Evolutionary conservation across 1,140 invertebrate genomes (phyloP), one percentile per base, ranked within the genome.

Genomic region (Drosophila sulfurigaster): DNA sequence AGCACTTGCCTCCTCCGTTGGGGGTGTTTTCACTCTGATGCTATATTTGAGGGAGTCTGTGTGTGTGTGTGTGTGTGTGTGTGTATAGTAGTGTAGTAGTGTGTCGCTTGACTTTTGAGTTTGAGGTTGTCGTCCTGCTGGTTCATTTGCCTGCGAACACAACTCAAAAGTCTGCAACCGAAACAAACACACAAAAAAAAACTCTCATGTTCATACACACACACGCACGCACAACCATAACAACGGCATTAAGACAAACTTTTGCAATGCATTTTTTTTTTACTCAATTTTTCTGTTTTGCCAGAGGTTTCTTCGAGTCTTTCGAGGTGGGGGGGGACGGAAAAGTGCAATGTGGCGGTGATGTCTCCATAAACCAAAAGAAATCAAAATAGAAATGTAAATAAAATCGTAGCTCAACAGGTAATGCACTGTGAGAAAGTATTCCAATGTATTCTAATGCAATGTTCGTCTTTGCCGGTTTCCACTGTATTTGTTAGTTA

Each of bases 91-190:
- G 15, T 5, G 35, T 8, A 7, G 32, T 8, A 32, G 35, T 7
- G 5, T 43, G 13, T 64, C 35, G 38, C 62, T 69, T 74, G 71
- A 68, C 71, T 74, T 74, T 56, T 74, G 71, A 69, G 71, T 74
- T 56, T 74, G 71, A 69, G 71, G 71, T 74, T 75, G 73, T 75
- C 67, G 67, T 75, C 67, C 73, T 71, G 68, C 54, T 71, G 74
- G 76, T 81, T 79, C 83, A 88, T 77, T 79, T 73, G 63, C 63
- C 64, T 86, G 79, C 64, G 58, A 57, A 80, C 72, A 74, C 71
- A 77, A 82, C 73, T 78, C 76, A 87, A 58, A 75, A 82, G 82
- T 79, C 78, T 75, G 67, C 63, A 86, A 70, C 66, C 78, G 69
- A 86, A 87, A 79, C 66, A 72, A 78, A 73, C 86, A 86, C 71